Evolutionary conservation across 2,113 vertebrate genomes (phyloP).

Genomic region (Chlorocebus sabaeus): DNA sequence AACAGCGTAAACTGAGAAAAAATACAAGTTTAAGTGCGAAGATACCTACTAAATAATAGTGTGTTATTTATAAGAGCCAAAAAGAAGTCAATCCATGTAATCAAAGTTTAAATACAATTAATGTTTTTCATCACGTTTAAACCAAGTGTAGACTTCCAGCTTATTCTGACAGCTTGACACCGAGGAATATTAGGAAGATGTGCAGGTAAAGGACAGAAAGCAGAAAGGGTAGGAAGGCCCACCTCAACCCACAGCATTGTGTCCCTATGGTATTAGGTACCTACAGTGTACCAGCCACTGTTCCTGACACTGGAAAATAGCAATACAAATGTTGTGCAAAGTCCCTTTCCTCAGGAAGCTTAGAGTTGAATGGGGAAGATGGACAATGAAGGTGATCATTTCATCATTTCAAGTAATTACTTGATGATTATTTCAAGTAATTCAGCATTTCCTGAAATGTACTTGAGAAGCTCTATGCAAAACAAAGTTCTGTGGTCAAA

Average conservation of each 20-base stretch:
- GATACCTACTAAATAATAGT: background rate
- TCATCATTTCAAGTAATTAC: too few species aligned
- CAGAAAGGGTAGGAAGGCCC: too few species aligned
- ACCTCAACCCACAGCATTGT: background rate
- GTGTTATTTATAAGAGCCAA: background rate
- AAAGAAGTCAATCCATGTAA: background rate
- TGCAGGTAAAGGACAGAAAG: background rate
- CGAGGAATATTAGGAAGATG: background rate
- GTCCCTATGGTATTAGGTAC: background rate
- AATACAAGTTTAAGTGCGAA: background rate
- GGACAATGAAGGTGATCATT: background rate
- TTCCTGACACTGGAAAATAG: background rate
- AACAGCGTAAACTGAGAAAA: background rate
- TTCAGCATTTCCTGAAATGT: background rate
- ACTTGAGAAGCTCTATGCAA: background rate
- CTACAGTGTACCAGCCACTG: background rate
- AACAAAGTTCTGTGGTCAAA: background rate
- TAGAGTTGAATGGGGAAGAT: background rate
- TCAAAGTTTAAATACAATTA: background rate
- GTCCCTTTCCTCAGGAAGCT: background rate
- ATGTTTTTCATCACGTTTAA: slow-evolving; percentile 5
- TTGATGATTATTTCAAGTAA: background rate
- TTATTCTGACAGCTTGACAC: background rate
- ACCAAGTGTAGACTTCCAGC: background rate
- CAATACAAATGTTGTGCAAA: background rate